These are phyloP conservation scores for Trichoplusia ni DNA, from an alignment of 1,140 invertebrate species.

Conservation along the genomic window DNA sequence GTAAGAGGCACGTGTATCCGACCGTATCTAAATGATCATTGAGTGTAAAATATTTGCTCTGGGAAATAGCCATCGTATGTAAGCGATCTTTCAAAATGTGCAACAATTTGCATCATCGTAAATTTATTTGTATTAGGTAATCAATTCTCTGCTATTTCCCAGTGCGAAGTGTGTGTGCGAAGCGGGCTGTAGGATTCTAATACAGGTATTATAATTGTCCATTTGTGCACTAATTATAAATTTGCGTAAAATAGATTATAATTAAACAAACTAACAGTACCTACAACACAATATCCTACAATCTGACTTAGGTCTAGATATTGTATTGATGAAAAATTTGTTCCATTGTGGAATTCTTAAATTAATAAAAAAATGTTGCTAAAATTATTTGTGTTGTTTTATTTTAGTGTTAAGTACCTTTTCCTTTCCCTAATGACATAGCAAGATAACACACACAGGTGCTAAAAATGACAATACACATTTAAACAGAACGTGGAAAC, in stretches of 20 bases:
- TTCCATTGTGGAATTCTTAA: slow-evolving; percentile 81
- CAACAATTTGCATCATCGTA: slow-evolving; percentile 6
- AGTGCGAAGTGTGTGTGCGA: slow-evolving; percentile 16
- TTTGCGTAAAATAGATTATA: slow-evolving; percentile 46
- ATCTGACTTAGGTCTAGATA: slow-evolving; percentile 75
- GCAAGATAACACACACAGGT: no score
- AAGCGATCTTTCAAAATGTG: background rate
- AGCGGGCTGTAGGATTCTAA: slow-evolving; percentile 29
- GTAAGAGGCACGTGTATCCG: slow-evolving; percentile 1
- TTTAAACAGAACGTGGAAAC: no score
- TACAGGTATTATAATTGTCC: slow-evolving; percentile 38
- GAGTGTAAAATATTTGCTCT: slow-evolving; percentile 11
- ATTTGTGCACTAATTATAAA: slow-evolving; percentile 38
- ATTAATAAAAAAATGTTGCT: slow-evolving; percentile 83
- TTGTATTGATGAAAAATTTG: slow-evolving; percentile 72
- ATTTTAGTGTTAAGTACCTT: slow-evolving; percentile 43
- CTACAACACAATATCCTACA: slow-evolving; percentile 58
- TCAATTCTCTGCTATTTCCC: slow-evolving; percentile 11
- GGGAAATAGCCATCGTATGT: slow-evolving; percentile 2
- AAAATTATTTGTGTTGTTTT: slow-evolving; percentile 75
- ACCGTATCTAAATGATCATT: slow-evolving; percentile 29
- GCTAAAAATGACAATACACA: no score
- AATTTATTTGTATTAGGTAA: background rate
- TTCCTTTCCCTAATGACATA: no score
- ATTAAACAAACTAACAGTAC: slow-evolving; percentile 38